Conservation (phyloP, 1,140 invertebrate genomes). For the Trypoxylus dichotomus region DNA sequence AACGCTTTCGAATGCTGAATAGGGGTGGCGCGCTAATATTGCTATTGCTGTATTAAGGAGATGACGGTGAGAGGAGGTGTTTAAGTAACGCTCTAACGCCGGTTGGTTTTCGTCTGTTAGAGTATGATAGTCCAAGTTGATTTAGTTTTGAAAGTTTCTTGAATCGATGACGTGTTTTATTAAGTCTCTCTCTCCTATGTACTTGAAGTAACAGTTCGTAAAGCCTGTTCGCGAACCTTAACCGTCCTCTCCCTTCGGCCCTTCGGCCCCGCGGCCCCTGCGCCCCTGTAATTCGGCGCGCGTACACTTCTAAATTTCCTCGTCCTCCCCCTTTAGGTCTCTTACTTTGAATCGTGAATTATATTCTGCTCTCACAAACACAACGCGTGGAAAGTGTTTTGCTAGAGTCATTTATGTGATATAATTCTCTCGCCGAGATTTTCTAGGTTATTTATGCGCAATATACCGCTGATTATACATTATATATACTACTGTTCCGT, state of each 20-base stretch:
- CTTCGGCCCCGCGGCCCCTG: background rate
- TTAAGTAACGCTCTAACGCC: background rate
- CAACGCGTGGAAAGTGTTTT: constrained; percentile 30
- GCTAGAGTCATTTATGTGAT: constrained; percentile 31
- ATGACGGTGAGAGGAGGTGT: background rate
- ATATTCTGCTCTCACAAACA: constrained; percentile 27
- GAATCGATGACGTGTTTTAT: constrained; percentile 14
- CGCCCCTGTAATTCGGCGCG: background rate
- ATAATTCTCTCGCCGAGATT: constrained; percentile 30
- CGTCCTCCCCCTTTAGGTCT: background rate
- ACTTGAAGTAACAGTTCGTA: background rate
- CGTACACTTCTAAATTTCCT: constrained; percentile 29
- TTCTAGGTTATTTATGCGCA: constrained; percentile 30
- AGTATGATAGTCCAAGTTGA: constrained; percentile 1
- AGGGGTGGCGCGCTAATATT: background rate
- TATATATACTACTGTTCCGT: constrained; percentile 25
- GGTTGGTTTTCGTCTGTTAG: too few species aligned
- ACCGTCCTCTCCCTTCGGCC: background rate
- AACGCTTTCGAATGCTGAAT: background rate
- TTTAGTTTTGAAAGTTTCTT: constrained; percentile 14
- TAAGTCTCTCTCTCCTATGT: background rate
- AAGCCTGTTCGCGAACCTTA: background rate
- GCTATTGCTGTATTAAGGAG: background rate
- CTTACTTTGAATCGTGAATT: constrained; percentile 28
- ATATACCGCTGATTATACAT: constrained; percentile 30